Evolutionary conservation across 2,797 vertebrate genomes (phyloP).

Genomic region (Vireo griseus): DNA sequence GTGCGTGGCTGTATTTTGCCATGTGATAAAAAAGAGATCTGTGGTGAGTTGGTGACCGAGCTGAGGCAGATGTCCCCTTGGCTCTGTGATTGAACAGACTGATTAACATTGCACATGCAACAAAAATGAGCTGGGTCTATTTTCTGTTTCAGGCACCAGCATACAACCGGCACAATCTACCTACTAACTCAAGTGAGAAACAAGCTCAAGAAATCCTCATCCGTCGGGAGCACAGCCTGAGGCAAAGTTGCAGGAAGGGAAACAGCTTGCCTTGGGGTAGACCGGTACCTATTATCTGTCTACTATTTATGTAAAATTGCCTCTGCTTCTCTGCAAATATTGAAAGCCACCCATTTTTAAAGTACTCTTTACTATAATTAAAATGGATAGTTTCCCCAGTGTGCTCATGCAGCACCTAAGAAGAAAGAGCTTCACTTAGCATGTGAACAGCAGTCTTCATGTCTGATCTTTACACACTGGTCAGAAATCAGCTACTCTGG

Average conservation of each 20-base stretch:
- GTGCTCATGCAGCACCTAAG: neutral
- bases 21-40: neutral
- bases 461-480: neutral
- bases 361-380: neutral
- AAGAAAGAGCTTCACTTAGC: neutral
- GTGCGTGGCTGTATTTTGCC: neutral
- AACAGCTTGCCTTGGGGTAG: constrained; percentile 72
- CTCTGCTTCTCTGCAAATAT: neutral
- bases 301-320: neutral
- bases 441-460: neutral
- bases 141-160: constrained; percentile 80
- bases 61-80: neutral
- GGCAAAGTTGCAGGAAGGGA: constrained; percentile 78
- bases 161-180: constrained; percentile 85
- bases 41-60: accelerated
- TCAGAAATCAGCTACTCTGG: neutral
- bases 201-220: constrained; percentile 90
- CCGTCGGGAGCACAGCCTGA: constrained; percentile 82
- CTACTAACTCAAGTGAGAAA: constrained; percentile 71
- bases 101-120: neutral
- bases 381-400: neutral
- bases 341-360: neutral
- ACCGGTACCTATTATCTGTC: constrained; percentile 49
- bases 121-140: neutral
- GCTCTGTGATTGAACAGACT: neutral